These are phyloP conservation scores for Heterotilapia buettikoferi DNA, from an alignment of 2,113 vertebrate species.

Conservation along the genomic window DNA sequence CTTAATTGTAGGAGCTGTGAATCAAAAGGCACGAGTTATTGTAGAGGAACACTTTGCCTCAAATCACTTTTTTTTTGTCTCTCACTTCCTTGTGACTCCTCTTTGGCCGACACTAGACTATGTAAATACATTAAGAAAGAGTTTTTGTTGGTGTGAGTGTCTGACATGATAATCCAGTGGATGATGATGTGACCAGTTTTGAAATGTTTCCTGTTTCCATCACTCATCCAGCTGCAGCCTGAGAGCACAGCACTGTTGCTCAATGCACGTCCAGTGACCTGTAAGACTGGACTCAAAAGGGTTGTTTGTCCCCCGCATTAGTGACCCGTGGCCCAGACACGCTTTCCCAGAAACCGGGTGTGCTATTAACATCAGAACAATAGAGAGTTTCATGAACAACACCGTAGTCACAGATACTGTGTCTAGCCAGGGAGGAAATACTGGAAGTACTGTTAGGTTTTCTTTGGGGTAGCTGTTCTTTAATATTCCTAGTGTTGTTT, in stretches of 20 bases:
- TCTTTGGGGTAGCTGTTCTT: neutral
- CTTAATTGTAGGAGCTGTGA: conserved; percentile 5
- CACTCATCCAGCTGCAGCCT: neutral
- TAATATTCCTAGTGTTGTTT: neutral
- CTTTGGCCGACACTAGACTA: neutral
- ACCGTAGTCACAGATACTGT: conserved; percentile 6
- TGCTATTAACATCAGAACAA: conserved; percentile 56
- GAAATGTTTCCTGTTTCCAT: conserved; percentile 1
- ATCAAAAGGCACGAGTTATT: conserved; percentile 2
- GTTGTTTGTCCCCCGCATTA: conserved; percentile 41
- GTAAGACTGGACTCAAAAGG: conserved; percentile 52
- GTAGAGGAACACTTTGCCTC: neutral
- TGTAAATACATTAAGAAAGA: neutral
- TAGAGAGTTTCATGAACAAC: conserved; percentile 39
- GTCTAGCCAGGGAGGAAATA: neutral
- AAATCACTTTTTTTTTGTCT: neutral
- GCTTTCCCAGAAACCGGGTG: conserved; percentile 51
- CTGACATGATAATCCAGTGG: neutral
- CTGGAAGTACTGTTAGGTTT: neutral
- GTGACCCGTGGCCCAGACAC: conserved; percentile 50
- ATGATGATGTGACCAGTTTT: neutral
- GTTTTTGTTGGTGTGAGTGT: neutral
- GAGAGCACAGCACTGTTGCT: neutral
- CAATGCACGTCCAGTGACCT: conserved; percentile 52
- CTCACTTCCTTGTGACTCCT: conserved; percentile 3